A percentile compares a stretch with the other conserved stretches of the same genome.
Conservation (phyloP, 1,140 invertebrate genomes). For the Pseudomyrmex cubaensis region DNA sequence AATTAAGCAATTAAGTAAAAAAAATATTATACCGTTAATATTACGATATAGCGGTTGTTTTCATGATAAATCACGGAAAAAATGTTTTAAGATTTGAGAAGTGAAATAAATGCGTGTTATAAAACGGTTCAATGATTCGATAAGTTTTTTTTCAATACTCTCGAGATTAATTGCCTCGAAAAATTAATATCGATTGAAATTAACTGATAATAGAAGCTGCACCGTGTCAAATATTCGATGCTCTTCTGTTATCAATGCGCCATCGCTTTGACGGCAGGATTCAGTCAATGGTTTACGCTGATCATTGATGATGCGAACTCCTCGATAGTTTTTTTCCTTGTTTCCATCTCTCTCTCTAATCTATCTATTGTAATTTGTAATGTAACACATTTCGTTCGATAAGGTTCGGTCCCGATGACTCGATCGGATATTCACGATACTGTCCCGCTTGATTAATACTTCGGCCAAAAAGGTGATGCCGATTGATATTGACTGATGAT, state of each 20-base stretch:
- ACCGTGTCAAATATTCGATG: conserved; percentile 28
- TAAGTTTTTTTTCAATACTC: not conserved
- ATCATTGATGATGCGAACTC: conserved; percentile 17
- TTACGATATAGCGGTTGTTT: no score
- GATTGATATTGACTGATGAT: conserved; percentile 45
- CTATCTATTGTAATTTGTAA: conserved; percentile 12
- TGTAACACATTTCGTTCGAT: not conserved
- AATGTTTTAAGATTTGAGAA: no score
- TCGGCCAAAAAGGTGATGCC: conserved; percentile 28
- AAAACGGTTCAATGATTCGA: conserved; percentile 17
- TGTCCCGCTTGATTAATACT: conserved; percentile 19
- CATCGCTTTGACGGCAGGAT: not conserved
- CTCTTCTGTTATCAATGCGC: conserved; percentile 15
- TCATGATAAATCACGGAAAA: no score
- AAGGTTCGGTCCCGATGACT: conserved; percentile 18
- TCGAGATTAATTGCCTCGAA: conserved; percentile 16
- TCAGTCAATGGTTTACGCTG: conserved; percentile 16
- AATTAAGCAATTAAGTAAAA: no score
- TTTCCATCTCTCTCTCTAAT: not conserved
- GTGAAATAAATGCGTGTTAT: no score
- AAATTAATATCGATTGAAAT: conserved; percentile 38
- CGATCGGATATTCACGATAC: conserved; percentile 1
- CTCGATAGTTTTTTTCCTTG: not conserved
- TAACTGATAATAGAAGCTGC: conserved; percentile 39
- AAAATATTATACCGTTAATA: no score